Conservation (phyloP, 2,797 vertebrate genomes). For the Parauchenoglanis ngamensis region DNA sequence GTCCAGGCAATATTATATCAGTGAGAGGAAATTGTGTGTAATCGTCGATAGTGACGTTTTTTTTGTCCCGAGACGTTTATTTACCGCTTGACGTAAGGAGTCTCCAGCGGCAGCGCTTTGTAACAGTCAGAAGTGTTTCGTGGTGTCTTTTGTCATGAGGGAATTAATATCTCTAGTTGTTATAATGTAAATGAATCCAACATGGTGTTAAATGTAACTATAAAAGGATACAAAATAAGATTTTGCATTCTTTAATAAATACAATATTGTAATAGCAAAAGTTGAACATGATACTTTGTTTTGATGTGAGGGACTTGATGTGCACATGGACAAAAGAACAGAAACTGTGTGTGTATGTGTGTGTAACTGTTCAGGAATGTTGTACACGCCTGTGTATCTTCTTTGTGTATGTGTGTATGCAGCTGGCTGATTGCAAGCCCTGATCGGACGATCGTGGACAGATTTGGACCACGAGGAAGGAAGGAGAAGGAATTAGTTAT, state of each 20-base stretch:
- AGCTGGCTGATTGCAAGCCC: no score
- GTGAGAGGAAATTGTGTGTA: not conserved
- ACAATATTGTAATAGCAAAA: not conserved
- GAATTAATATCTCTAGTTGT: no score
- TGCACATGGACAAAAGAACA: not conserved
- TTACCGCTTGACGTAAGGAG: not conserved
- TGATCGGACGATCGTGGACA: no score
- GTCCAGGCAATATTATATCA: not conserved
- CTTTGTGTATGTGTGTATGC: no score
- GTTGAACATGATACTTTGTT: not conserved
- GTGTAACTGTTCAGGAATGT: no score
- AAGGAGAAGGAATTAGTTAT: no score
- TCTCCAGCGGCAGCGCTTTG: not conserved
- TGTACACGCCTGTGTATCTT: no score
- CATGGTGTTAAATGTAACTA: not conserved
- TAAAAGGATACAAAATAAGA: not conserved
- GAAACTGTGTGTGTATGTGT: not conserved
- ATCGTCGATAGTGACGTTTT: not conserved
- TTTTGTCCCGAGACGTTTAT: not conserved
- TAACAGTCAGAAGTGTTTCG: not conserved
- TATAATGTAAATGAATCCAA: not conserved
- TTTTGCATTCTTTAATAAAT: not conserved
- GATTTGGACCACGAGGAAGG: no score
- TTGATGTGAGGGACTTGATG: not conserved
- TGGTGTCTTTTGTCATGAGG: no score